Evolutionary conservation across 2,113 vertebrate species (phyloP).

Genomic region (Meleagris gallopavo): DNA sequence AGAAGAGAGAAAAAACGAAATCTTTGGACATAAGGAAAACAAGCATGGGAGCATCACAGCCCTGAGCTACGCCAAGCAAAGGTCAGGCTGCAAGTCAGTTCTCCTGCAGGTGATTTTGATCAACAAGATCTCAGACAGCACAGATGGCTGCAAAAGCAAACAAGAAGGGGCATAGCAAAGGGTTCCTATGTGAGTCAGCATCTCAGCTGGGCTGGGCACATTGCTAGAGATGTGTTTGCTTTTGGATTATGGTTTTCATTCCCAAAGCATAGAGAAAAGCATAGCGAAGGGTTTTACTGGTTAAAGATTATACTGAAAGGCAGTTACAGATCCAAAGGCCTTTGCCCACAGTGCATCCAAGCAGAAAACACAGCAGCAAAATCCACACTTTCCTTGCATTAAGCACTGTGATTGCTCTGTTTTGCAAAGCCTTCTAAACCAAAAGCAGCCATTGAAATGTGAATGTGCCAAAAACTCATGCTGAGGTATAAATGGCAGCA

Average conservation of each 20-base stretch:
- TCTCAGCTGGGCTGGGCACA: neutral
- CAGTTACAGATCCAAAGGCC: neutral
- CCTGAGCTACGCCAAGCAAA: fast-evolving
- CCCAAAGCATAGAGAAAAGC: neutral
- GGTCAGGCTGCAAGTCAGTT: neutral
- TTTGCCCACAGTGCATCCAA: fast-evolving
- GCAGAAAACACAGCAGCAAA: neutral
- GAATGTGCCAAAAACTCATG: neutral
- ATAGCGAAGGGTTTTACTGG: neutral
- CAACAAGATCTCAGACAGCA: neutral
- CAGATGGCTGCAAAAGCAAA: neutral
- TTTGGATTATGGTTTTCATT: neutral
- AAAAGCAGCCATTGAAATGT: neutral
- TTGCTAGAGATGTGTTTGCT: neutral
- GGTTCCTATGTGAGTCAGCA: neutral
- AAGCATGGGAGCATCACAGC: fast-evolving
- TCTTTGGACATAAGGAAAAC: neutral
- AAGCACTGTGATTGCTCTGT: neutral
- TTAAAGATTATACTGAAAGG: neutral
- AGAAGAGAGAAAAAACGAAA: fast-evolving
- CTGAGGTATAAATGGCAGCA: neutral
- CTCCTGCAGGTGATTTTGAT: neutral
- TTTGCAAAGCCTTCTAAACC: neutral
- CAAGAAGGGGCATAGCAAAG: fast-evolving
- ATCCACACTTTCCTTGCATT: neutral